These are phyloP conservation scores for Scaptodrosophila latifasciaeformis DNA, from an alignment of 2,888 invertebrate genomes.

Conservation along the genomic window DNA sequence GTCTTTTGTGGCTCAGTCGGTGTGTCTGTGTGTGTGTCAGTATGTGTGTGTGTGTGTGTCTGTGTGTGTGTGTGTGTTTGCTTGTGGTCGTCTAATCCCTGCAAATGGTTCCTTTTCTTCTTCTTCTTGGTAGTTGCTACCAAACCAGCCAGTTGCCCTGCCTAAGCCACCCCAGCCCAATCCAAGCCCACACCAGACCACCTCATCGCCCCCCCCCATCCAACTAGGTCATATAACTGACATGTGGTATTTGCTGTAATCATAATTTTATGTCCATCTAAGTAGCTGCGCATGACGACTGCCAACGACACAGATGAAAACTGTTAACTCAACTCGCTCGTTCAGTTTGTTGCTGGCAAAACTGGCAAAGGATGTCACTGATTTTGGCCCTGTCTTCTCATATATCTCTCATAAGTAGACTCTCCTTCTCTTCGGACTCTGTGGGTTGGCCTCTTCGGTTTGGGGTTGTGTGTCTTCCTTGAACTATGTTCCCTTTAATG, in stretches of 20 bases:
- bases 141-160: conserved; percentile 12
- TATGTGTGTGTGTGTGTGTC: not conserved
- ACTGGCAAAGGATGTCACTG: too few relatives aligned
- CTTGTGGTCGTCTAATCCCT: too few relatives aligned
- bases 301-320: conserved; percentile 41
- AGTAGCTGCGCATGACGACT: conserved; percentile 62
- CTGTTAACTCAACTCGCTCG: too few relatives aligned
- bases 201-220: not conserved
- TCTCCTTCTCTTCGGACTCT: too few relatives aligned
- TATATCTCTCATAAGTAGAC: too few relatives aligned
- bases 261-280: conserved; percentile 69
- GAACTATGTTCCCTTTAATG: too few relatives aligned
- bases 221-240: conserved; percentile 13
- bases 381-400: too few relatives aligned
- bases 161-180: not conserved
- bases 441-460: too few relatives aligned
- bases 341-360: too few relatives aligned
- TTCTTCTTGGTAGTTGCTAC: conserved; percentile 43
- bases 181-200: not conserved
- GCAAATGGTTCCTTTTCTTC: conserved; percentile 26
- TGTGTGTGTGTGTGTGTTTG: conserved; percentile 7
- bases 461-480: too few relatives aligned
- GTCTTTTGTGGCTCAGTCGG: too few relatives aligned
- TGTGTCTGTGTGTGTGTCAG: too few relatives aligned
- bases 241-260: conserved; percentile 66